A percentile compares a stretch with the other conserved stretches of the same genome.
Conservation (phyloP, 2,113 vertebrate genomes). For the Gnathonemus echidnorhynchus region DNA sequence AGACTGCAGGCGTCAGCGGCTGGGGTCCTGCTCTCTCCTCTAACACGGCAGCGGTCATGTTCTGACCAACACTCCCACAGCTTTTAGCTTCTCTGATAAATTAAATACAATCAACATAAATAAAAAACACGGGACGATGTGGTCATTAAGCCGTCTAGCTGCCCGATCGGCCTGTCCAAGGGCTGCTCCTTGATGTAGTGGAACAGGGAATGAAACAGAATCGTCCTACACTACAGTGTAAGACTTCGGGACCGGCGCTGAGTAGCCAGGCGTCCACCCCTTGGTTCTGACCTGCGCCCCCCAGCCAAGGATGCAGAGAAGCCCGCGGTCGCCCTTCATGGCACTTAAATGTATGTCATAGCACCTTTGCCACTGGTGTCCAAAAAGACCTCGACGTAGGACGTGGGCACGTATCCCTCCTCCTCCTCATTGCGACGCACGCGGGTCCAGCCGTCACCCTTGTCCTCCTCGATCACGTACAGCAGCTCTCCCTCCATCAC, state of each 20-base stretch:
- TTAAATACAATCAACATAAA: background rate
- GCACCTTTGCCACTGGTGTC: constrained; percentile 95
- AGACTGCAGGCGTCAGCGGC: background rate
- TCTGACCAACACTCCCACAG: background rate
- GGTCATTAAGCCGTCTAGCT: background rate
- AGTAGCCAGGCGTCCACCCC: background rate
- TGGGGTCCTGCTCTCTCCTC: background rate
- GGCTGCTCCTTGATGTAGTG: background rate
- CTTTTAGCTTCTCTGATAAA: background rate
- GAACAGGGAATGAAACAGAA: background rate
- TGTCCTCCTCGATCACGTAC: constrained; percentile 93
- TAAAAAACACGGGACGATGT: background rate
- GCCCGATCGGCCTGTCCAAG: background rate
- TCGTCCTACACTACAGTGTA: constrained; percentile 7
- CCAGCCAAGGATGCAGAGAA: constrained; percentile 10
- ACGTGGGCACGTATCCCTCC: constrained; percentile 95
- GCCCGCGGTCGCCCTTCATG: background rate
- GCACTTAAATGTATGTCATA: constrained; percentile 82
- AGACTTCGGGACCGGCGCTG: background rate
- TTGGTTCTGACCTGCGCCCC: background rate
- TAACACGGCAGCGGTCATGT: background rate
- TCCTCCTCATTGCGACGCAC: constrained; percentile 85
- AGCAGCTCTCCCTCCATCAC: constrained; percentile 86
- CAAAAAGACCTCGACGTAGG: constrained; percentile 93
- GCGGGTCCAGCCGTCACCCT: constrained; percentile 92